These are phyloP conservation scores for Caenorhabditis macrosperma DNA, from an alignment of 2,888 invertebrate genomes.

Conservation along the genomic window DNA sequence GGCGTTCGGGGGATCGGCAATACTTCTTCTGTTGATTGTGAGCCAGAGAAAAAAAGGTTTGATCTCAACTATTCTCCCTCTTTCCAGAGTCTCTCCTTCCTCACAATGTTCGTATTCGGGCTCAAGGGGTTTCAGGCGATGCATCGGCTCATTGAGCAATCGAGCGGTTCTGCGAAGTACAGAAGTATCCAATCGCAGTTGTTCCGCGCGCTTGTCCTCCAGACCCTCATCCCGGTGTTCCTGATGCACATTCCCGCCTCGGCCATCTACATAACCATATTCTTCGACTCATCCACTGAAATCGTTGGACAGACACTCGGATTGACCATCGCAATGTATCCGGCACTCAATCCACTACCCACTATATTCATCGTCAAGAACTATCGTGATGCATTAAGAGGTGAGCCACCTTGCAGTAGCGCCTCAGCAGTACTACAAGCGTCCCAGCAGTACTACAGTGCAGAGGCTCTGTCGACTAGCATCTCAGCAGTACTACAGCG, in stretches of 20 bases:
- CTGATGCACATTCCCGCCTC: constrained; percentile 39
- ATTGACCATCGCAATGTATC: constrained; percentile 20
- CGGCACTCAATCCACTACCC: constrained; percentile 22
- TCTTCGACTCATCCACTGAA: constrained; percentile 18
- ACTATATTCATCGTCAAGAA: constrained; percentile 23
- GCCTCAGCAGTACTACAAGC: too few relatives aligned
- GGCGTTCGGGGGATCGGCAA: constrained; percentile 11
- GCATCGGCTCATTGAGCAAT: background rate
- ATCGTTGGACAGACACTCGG: constrained; percentile 9
- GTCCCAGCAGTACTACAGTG: too few relatives aligned
- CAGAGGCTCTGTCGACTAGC: too few relatives aligned
- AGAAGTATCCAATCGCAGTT: constrained; percentile 21
- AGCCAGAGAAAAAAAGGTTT: too few relatives aligned
- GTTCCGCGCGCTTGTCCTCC: constrained; percentile 25
- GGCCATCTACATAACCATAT: constrained; percentile 4
- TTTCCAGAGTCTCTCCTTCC: constrained; percentile 19
- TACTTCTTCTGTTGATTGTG: constrained; percentile 22
- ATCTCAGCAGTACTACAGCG: too few relatives aligned
- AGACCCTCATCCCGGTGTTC: constrained; percentile 23
- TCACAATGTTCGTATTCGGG: constrained; percentile 18
- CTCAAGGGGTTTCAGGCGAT: constrained; percentile 11
- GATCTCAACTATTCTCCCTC: background rate
- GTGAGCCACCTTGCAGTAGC: background rate
- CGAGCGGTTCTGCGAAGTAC: background rate
- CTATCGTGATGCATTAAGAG: constrained; percentile 9